These are phyloP conservation scores for Scopus umbretta DNA, from an alignment of 2,113 vertebrate genomes.

Conservation along the genomic window DNA sequence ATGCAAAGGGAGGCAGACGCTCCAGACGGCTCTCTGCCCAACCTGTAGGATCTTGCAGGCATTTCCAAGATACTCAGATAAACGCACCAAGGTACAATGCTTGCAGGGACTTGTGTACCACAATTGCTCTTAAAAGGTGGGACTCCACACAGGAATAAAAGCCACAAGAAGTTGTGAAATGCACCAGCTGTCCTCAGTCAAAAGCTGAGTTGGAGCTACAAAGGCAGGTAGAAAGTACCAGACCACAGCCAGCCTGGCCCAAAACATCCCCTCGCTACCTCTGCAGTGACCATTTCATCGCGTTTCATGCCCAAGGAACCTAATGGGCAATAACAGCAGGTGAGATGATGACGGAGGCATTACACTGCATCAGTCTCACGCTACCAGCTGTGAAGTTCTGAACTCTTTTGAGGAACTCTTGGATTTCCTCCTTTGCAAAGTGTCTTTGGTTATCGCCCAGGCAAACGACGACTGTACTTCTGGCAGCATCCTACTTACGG, in stretches of 20 bases:
- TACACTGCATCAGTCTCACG: fast-evolving
- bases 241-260: background rate
- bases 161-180: background rate
- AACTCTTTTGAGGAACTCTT: background rate
- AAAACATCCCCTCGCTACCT: background rate
- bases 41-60: background rate
- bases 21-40: background rate
- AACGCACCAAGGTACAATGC: background rate
- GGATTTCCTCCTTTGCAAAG: background rate
- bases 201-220: background rate
- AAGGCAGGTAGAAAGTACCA: background rate
- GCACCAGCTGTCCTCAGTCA: background rate
- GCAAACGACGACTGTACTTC: background rate
- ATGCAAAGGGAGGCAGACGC: background rate
- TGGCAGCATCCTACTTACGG: background rate
- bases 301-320: background rate
- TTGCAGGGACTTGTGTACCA: background rate
- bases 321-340: background rate
- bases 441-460: background rate
- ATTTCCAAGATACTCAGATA: background rate
- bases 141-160: background rate
- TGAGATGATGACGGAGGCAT: fast-evolving
- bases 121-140: background rate
- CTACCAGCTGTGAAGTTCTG: background rate
- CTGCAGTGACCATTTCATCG: background rate